Conservation (phyloP, 2,888 invertebrate genomes). For the Temnothorax ravouxi region DNA sequence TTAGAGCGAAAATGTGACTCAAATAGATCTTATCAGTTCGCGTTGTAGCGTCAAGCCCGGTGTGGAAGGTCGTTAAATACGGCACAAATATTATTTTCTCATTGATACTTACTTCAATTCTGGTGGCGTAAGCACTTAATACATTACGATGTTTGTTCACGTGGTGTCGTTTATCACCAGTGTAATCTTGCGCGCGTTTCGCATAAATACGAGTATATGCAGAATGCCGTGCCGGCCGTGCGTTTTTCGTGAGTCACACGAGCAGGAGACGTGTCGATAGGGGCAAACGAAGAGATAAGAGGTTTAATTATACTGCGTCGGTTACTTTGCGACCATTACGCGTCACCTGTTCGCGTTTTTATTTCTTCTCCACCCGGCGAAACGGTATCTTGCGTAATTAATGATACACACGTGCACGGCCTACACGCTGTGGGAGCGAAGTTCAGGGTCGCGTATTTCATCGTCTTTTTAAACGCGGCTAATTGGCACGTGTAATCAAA, state of each 20-base stretch:
- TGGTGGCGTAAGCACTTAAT: background rate
- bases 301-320: constrained; percentile 22
- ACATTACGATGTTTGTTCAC: background rate
- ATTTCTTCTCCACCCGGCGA: background rate
- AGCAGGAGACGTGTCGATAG: constrained; percentile 21
- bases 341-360: constrained; percentile 23
- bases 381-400: constrained; percentile 55
- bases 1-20: constrained; percentile 2
- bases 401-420: constrained; percentile 36
- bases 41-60: background rate
- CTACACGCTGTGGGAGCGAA: constrained; percentile 69
- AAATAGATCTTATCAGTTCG: background rate
- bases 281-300: constrained; percentile 32
- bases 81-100: background rate
- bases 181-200: background rate
- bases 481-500: background rate
- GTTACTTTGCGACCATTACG: background rate
- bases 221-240: background rate
- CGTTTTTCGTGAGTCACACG: background rate
- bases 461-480: constrained; percentile 23
- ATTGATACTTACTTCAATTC: constrained; percentile 30
- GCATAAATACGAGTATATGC: background rate
- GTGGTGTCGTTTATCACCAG: background rate
- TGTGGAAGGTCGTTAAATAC: background rate
- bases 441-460: constrained; percentile 75